Percentiles rank a stretch among this genome's conserved stretches.
Evolutionary conservation across 2,797 vertebrate genomes (phyloP).

Genomic region (Morus bassanus): DNA sequence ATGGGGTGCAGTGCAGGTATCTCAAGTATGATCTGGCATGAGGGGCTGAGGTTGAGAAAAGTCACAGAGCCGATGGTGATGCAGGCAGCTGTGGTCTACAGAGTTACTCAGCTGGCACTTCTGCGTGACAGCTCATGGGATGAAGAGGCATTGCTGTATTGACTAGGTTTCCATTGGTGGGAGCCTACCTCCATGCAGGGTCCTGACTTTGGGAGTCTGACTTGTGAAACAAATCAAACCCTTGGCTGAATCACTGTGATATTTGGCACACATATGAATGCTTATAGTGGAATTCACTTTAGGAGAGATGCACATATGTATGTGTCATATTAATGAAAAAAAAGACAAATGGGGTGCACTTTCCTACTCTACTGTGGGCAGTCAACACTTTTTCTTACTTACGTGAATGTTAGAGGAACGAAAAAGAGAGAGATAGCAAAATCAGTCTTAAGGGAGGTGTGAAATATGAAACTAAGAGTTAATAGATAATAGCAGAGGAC

Average conservation of each 20-base stretch:
- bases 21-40: background rate
- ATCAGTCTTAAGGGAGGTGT: background rate
- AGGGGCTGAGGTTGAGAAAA: background rate
- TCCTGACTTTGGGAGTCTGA: background rate
- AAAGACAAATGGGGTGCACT: background rate
- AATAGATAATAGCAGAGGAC: background rate
- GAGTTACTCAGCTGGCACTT: background rate
- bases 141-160: background rate
- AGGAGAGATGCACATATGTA: background rate
- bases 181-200: background rate
- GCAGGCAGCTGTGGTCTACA: background rate
- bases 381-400: background rate
- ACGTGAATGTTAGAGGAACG: background rate
- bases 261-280: background rate
- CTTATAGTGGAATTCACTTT: background rate
- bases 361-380: background rate
- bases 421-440: background rate
- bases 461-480: background rate
- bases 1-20: background rate
- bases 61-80: background rate
- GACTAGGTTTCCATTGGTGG: background rate
- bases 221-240: background rate
- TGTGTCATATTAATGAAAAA: background rate
- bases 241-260: background rate
- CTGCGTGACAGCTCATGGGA: accelerated